Evolutionary conservation across 2,888 invertebrate genomes (phyloP), one percentile per base, ranked within the genome.

Genomic region (Stramonita haemastoma): DNA sequence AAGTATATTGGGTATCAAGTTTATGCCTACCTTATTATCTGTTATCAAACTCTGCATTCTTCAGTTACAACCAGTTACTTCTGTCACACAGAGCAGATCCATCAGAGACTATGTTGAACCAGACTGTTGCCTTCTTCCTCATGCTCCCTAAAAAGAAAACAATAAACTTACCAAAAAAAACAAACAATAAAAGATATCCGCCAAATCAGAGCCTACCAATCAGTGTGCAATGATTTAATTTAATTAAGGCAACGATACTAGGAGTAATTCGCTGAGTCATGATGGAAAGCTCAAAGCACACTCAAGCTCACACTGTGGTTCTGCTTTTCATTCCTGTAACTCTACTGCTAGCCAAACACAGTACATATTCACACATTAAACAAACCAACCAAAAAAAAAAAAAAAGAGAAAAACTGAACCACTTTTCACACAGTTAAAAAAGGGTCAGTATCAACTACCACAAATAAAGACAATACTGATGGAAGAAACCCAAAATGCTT

Each of bases 281-380:
- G 73, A 60, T 60, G 73, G 26, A 73, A 29, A 73, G 73, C 73
- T 73, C 73, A 73, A 73, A 73, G 73, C 73, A 73, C 73, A 73
- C 26, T 73, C 73, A 73, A 73, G 73, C 73, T 73, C 73, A 73
- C 26, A 73, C 73, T n/a, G n/a, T 26, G 11, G n/a, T 29, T 17
- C 73, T 73, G 29, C 73, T 29, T 29, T 29, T 29, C 22, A 73
- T 29, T 73, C 73, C 73, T 73, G 22, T n/a, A 73, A 29, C n/a
- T 73, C 73, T 73, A 73, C 11, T 73, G 73, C 73, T 73, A 73
- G 73, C 73, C 1, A 73, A 73, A 73, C 73, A 73, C n/a, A n/a
- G 73, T 29, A 22, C 73, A 73, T 73, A 11, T 2, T 66, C 66
- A 66, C 26, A 66, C 26, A 22, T 66, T 66, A 66, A 66, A 60